Evolutionary conservation across 2,113 vertebrate species (phyloP).

Genomic region (Calyptomena viridis): DNA sequence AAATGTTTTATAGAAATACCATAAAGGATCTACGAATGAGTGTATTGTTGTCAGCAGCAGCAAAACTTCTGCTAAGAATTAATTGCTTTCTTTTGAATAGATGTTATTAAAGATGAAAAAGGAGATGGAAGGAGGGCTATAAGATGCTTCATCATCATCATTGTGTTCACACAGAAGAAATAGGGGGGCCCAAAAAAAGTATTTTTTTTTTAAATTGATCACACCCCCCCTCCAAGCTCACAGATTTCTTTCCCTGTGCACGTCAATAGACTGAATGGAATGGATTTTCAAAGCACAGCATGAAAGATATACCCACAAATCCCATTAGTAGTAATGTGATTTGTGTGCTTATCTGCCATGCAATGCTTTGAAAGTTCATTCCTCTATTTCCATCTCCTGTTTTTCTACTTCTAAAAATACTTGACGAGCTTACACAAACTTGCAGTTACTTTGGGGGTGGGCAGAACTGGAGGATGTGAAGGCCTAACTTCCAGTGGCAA

Average conservation of each 20-base stretch:
- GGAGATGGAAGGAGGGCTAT: not conserved
- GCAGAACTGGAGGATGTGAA: not conserved
- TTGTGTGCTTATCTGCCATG: constrained; percentile 56
- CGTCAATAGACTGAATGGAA: constrained; percentile 53
- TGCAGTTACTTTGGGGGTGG: not conserved
- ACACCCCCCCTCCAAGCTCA: not conserved
- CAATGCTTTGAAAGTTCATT: constrained; percentile 60
- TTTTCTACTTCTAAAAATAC: constrained; percentile 34
- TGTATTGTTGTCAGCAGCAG: not conserved
- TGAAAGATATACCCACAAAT: constrained; percentile 68
- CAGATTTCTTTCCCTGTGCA: constrained; percentile 50
- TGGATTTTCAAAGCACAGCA: constrained; percentile 69
- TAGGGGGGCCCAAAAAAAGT: not conserved
- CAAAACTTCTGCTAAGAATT: not conserved
- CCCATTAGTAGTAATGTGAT: constrained; percentile 70
- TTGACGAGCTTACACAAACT: constrained; percentile 2
- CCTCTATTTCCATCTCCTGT: constrained; percentile 26
- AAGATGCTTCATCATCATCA: not conserved
- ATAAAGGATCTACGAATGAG: not conserved
- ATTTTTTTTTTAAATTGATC: not conserved
- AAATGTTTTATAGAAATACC: not conserved
- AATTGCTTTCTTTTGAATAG: constrained; percentile 27
- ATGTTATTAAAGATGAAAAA: not conserved
- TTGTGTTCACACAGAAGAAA: constrained; percentile 2
- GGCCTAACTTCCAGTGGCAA: not conserved